Conservation (phyloP, 1,140 invertebrate genomes). For the Sinonovacula constricta region DNA sequence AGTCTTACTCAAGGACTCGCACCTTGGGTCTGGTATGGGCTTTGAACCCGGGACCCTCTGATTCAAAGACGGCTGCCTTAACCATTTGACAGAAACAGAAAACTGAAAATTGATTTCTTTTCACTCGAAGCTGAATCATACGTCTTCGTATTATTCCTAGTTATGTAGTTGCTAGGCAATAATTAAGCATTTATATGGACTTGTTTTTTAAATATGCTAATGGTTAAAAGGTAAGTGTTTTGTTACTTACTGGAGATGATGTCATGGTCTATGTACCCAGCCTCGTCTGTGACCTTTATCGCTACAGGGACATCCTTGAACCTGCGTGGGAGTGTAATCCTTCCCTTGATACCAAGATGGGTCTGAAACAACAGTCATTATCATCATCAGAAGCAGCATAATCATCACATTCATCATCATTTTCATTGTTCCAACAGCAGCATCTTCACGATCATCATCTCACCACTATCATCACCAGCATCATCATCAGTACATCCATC, state of each 20-base stretch:
- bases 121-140: too few relatives aligned
- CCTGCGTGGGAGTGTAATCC: conserved; percentile 82
- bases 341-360: conserved; percentile 87
- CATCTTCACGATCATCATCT: background rate
- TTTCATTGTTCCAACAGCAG: background rate
- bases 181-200: background rate
- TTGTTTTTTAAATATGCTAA: background rate
- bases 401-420: background rate
- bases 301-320: conserved; percentile 13
- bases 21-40: too few relatives aligned
- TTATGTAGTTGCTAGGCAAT: background rate
- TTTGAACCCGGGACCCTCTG: too few relatives aligned
- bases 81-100: background rate
- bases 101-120: background rate
- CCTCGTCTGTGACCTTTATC: background rate
- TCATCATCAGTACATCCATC: background rate
- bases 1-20: too few relatives aligned
- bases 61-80: too few relatives aligned
- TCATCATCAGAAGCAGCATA: background rate
- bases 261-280: conserved; percentile 85
- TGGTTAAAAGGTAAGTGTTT: background rate
- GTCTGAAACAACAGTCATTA: conserved; percentile 78
- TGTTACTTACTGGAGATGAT: conserved; percentile 86
- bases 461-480: background rate
- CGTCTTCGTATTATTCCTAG: background rate